Percentiles rank a stretch among this genome's conserved stretches.
Evolutionary conservation across 2,888 invertebrate genomes (phyloP).

Genomic region (Palloptera scutellata): DNA sequence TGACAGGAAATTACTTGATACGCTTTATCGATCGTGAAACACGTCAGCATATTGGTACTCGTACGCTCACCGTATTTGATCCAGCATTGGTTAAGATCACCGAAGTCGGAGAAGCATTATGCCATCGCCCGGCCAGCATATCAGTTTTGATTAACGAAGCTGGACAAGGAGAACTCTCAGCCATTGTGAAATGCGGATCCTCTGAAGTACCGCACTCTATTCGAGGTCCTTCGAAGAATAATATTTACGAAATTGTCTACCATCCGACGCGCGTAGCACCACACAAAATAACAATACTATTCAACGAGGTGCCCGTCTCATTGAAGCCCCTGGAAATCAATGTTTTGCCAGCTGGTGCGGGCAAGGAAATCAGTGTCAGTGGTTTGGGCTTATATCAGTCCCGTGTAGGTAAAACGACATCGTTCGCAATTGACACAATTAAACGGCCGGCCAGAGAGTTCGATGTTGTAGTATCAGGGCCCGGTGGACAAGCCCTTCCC

Average conservation of each 20-base stretch:
- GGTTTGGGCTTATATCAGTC: slow-evolving; percentile 88
- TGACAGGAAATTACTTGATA: slow-evolving; percentile 79
- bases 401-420: slow-evolving; percentile 80
- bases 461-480: slow-evolving; percentile 88
- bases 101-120: slow-evolving; percentile 79
- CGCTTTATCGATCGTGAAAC: slow-evolving; percentile 71
- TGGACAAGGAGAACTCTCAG: slow-evolving; percentile 84
- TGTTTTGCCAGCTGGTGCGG: slow-evolving; percentile 72
- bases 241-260: slow-evolving; percentile 84
- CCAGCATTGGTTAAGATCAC: slow-evolving; percentile 76
- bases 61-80: slow-evolving; percentile 81
- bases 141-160: slow-evolving; percentile 81
- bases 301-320: slow-evolving; percentile 81
- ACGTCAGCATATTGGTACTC: slow-evolving; percentile 70
- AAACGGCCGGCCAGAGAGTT: slow-evolving; percentile 87
- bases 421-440: slow-evolving; percentile 88
- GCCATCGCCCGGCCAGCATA: slow-evolving; percentile 82
- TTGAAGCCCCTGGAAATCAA: slow-evolving; percentile 68
- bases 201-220: slow-evolving; percentile 84
- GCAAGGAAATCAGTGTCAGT: slow-evolving; percentile 76
- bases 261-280: slow-evolving; percentile 88
- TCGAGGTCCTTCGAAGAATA: slow-evolving; percentile 74
- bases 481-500: slow-evolving; percentile 81
- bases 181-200: slow-evolving; percentile 82
- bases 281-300: slow-evolving; percentile 84